Percentiles rank a stretch among this genome's conserved stretches.
Conservation (phyloP, 2,797 vertebrate genomes). For the Strix occidentalis region DNA sequence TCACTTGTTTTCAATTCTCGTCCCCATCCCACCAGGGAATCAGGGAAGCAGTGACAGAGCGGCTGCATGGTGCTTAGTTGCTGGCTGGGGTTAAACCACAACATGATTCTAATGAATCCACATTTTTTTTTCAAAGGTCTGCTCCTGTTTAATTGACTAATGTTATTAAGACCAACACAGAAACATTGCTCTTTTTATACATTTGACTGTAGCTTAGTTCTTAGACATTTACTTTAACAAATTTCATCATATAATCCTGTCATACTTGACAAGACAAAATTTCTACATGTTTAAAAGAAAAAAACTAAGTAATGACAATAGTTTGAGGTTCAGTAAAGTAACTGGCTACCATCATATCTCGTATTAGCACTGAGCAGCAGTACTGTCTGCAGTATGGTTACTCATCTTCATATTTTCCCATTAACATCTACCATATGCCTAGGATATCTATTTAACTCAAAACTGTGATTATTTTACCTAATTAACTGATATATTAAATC, state of each 20-base stretch:
- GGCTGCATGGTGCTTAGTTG: too few relatives aligned
- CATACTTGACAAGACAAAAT: neutral
- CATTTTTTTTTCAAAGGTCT: neutral
- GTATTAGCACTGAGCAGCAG: neutral
- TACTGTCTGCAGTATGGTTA: neutral
- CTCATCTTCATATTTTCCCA: neutral
- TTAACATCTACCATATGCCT: slow-evolving; percentile 14
- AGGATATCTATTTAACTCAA: slow-evolving; percentile 6
- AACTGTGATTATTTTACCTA: slow-evolving; percentile 44
- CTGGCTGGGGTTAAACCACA: too few relatives aligned
- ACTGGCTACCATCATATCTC: neutral
- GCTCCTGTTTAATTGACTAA: neutral
- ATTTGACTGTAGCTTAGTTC: neutral
- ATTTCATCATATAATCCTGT: neutral
- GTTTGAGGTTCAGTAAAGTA: neutral
- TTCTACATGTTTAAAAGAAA: neutral
- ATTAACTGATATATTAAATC: slow-evolving; percentile 41
- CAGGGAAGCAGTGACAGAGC: too few relatives aligned
- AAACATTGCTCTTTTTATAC: neutral
- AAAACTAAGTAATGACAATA: neutral
- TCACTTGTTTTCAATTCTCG: too few relatives aligned
- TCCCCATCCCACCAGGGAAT: too few relatives aligned
- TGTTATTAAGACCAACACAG: neutral
- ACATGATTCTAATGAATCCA: neutral
- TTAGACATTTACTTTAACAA: neutral